Base-by-base conservation (phyloP, 2,113 vertebrate species). In the Hemibagrus wyckioides region DNA sequence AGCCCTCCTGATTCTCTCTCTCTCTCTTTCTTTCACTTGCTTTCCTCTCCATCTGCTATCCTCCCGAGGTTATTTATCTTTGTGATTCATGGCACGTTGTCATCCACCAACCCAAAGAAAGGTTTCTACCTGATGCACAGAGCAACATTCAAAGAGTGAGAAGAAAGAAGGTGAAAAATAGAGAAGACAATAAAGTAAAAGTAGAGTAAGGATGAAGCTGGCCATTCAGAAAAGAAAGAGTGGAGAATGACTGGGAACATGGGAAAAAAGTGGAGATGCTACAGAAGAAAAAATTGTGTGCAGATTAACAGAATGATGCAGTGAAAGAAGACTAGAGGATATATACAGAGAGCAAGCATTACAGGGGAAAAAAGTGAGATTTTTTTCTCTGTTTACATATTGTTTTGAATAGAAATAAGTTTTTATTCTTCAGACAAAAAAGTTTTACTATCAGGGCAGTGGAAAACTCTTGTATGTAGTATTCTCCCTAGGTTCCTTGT, bases 371-470 rank as follows among this genome's bases (percentile, higher is more conserved):
- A 61, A 25, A 52, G 30, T 23, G 61, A 39, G 28, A 33, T 21
- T 82, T 67, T 41, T 76, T 83, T 80, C 9, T 83, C 28, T 65
- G 76, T 84, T 82, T 89, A 86, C 61, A 69, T n/a, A 83, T 65
- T 76, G 54, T 65, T 89, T 54, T 77, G 80, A 89, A 86, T 80
- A 84, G 69, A 41, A 76, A 89, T 79, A 61, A 56, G 44, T 80
- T 63, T 82, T 65, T 41, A 36, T 61, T 17, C n/a, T 48, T 82
- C 28, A 14, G 28, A 80, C 33, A 73, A 61, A 61, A 61, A 77
- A 28, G 44, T 4, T 56, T 77, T 30, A 25, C 79, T 54, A 50
- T 77, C 84, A 81, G 50, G n/a, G 36, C 59, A 41, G 41, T 61
- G 33, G 59, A 50, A 76, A 82, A 19, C 39, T 80, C 48, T 19